Percentiles rank a stretch among this genome's conserved stretches.
Evolutionary conservation across 2,113 vertebrate genomes (phyloP).

Genomic region (Smithornis capensis): DNA sequence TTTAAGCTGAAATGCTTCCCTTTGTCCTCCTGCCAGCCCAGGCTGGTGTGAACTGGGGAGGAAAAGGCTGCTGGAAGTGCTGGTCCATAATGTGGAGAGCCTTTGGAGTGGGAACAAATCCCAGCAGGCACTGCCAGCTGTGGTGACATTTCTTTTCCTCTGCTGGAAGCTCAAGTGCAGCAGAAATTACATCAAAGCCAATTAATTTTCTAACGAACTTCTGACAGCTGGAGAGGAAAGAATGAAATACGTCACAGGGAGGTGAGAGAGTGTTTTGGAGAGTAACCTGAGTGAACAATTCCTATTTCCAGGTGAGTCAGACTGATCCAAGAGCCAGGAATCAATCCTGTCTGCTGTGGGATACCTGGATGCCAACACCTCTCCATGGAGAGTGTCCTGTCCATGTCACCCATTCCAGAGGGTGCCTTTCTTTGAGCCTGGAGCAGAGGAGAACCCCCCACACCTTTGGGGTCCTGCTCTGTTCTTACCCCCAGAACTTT

Average conservation of each 20-base stretch:
- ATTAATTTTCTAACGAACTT: conserved; percentile 3
- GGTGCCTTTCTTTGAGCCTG: not conserved
- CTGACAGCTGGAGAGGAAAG: not conserved
- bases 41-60: not conserved
- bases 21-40: not conserved
- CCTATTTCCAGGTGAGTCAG: rapidly evolving
- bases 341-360: not conserved
- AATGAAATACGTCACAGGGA: not conserved
- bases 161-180: conserved; percentile 17
- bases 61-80: not conserved
- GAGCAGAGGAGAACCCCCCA: not conserved
- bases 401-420: not conserved
- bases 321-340: not conserved
- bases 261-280: not conserved
- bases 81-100: not conserved
- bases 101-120: conserved; percentile 10
- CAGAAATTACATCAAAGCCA: conserved; percentile 14
- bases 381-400: not conserved
- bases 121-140: not conserved
- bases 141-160: not conserved
- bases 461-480: not conserved
- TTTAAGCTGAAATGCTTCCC: not conserved
- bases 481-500: not conserved
- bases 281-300: not conserved
- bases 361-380: not conserved